Evolutionary conservation across 2,888 invertebrate genomes (phyloP), one percentile per base, ranked within the genome.

Genomic region (Pollenia amentaria): DNA sequence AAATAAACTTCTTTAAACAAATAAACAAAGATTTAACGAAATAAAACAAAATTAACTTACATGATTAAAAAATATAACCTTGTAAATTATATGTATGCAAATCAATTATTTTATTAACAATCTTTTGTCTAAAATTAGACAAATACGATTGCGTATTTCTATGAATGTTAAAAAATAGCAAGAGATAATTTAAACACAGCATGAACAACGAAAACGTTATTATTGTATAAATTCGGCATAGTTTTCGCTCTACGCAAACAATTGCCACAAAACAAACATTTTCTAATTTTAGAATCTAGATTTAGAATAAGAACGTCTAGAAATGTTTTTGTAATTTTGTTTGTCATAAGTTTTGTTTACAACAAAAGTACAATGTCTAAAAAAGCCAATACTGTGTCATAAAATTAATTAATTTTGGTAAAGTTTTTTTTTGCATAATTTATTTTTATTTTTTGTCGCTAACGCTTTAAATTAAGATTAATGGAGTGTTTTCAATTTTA

Each of bases 391-490:
- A 29, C 29, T 29, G 29, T 29, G 29, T 6, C 29, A 29, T 29
- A 29, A 29, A 29, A 29, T 55, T 55, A 1, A 12, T 55, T 29
- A 7, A 55, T 14, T 12, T 14, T n/a, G 48, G 9, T 21, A 21
- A 1, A 12, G 6, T 55, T 62, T 18, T 3, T 11, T 46, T 7
- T 57, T 10, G n/a, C 29, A 29, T 38, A 44, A 44, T 44, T 57
- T 10, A 57, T 21, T 57, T n/a, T 40, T 42, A 55, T 12, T 46
- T n/a, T 21, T 18, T 18, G 2, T 10, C 18, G 40, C 83, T 70
- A 64, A 83, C 70, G 69, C 18, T 69, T 82, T 83, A 18, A 70
- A n/a, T 64, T 55, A 70, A 77, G 76, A 77, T 64, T 70, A 64
- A 70, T 83, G 57, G n/a, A n/a, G 51, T 65, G 10, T 42, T 42